Evolutionary conservation across 2,888 invertebrate genomes (phyloP), one percentile per base, ranked within the genome.

Genomic region (Calliscelio sp.): DNA sequence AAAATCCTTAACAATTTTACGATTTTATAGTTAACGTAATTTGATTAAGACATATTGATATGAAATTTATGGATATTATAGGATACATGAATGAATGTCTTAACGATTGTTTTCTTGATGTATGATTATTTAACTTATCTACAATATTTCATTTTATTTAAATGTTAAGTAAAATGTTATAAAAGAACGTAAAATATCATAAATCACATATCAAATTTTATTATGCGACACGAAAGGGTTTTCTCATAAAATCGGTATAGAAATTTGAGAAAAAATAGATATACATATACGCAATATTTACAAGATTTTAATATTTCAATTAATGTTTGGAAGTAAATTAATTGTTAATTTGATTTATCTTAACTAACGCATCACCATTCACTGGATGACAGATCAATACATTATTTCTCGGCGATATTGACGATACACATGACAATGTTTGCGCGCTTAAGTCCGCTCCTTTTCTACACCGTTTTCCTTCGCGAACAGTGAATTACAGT

Each of bases 1-100:
- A 84, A 84, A 84, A 84, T 84, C 84, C 84, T 84, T 80, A 80
- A 83, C 83, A 84, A 84, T 84, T 84, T 80, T 84, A 84, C 84
- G 79, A 79, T 80, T 84, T 84, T 80, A 84, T 80, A 80, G 80
- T 84, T 84, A 83, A 83, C 78, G 83, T 84, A 84, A 80, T 81
- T 84, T 84, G 78, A 84, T 75, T 81, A 84, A 81, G 84, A 84
- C 84, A 81, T 84, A 80, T 79, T 84, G 80, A 81, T 84, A 84
- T 84, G 80, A 84, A 84, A 81, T 84, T 84, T 84, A 84, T 84
- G 78, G 83, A 83, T 83, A 83, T 83, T 83, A 83, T 78, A 83
- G 83, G 83, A 83, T 83, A 83, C 83, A 83, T 83, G 83, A 83
- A 83, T 82, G 82, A 82, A 82, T 82, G 82, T 82, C 82, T 82